A percentile compares a stretch with the other conserved stretches of the same genome.
phyloP scores from a whole-genome alignment of 2,113 vertebrate species.

The Hyla sarda region DNA sequence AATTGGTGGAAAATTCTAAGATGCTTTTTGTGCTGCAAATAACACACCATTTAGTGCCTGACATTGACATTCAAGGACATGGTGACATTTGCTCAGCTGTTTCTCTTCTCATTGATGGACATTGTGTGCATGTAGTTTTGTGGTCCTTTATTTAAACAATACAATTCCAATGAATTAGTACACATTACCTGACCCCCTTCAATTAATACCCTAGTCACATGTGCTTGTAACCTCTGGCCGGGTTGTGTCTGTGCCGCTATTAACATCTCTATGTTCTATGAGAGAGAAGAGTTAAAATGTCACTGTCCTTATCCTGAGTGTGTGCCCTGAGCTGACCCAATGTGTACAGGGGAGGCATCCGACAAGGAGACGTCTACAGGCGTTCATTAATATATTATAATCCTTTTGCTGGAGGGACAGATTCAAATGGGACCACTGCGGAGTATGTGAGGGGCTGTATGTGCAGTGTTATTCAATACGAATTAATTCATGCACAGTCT shows the following conservation, averaged over 20 bases:
- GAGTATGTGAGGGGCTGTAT: neutral
- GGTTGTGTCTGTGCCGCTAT: neutral
- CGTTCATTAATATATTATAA: neutral
- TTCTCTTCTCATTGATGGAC: neutral
- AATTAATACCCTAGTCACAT: neutral
- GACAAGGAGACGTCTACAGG: neutral
- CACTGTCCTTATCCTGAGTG: neutral
- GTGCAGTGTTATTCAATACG: neutral
- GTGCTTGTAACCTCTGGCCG: neutral
- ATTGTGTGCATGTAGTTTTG: neutral
- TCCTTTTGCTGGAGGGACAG: neutral
- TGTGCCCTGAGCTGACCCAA: neutral
- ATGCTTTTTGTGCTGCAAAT: slow-evolving; percentile 30
- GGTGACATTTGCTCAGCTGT: neutral
- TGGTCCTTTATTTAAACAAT: neutral
- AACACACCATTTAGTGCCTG: slow-evolving; percentile 14
- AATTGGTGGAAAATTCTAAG: slow-evolving; percentile 41
- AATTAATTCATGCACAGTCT: neutral
- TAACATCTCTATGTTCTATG: neutral
- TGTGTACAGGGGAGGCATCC: neutral
- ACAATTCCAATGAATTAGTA: neutral
- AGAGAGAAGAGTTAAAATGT: slow-evolving; percentile 1
- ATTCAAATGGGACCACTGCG: neutral
- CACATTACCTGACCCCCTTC: neutral
- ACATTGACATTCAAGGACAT: slow-evolving; percentile 8